Percentiles rank a stretch among this genome's conserved stretches.
These are phyloP conservation scores for Antennarius maculatus DNA, from an alignment of 2,797 vertebrate genomes.

Conservation along the genomic window DNA sequence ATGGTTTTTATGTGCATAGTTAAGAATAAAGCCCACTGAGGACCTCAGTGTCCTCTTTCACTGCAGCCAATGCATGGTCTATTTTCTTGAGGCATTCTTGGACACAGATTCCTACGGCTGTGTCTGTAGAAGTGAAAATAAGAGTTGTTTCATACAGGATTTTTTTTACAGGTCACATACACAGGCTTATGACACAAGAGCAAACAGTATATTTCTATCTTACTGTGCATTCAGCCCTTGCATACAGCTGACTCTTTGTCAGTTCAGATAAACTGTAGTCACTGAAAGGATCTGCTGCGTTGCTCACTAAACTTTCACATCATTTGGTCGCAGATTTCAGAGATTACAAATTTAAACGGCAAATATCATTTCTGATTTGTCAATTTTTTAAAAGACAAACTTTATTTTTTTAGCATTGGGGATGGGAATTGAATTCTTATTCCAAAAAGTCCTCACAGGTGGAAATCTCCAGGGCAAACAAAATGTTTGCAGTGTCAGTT, in stretches of 20 bases:
- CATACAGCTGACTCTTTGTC: constrained; percentile 19
- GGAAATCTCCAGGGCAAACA: not conserved
- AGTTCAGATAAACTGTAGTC: constrained; percentile 15
- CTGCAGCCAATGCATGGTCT: no score
- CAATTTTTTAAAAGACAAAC: not conserved
- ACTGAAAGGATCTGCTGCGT: constrained; percentile 21
- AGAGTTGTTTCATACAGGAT: constrained; percentile 11
- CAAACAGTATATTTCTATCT: constrained; percentile 12
- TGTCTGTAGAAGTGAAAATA: constrained; percentile 11
- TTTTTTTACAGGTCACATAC: constrained; percentile 19
- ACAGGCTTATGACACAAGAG: constrained; percentile 23
- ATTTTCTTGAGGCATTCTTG: no score
- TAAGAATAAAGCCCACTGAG: no score
- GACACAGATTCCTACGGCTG: no score
- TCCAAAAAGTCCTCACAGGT: not conserved
- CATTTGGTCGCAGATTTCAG: not conserved
- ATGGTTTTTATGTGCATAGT: no score
- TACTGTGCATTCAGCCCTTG: constrained; percentile 6
- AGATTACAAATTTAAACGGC: not conserved
- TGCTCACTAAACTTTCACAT: constrained; percentile 9
- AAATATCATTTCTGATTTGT: constrained; percentile 1
- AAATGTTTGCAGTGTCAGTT: not conserved
- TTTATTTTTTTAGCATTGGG: constrained; percentile 1
- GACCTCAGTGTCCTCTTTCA: no score
- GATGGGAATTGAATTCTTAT: constrained; percentile 12